A percentile compares a stretch with the other conserved stretches of the same genome.
phyloP scores from a whole-genome alignment of 2,113 vertebrate species.

The Lanius collurio region DNA sequence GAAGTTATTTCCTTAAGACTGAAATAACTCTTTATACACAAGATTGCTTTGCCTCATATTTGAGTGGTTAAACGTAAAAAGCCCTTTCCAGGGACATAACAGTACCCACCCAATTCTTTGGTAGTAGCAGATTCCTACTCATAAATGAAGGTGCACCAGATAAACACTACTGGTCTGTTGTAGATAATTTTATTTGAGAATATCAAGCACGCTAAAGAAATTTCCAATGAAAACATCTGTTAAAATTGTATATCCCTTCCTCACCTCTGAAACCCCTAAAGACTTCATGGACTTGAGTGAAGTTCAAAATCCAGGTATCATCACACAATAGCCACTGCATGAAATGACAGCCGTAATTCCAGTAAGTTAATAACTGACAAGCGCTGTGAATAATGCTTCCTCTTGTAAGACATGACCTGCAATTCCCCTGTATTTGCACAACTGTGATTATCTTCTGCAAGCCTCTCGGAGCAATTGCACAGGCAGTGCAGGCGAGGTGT shows the following conservation, averaged over 20 bases:
- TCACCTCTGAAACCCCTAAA: not conserved
- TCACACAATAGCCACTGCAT: not conserved
- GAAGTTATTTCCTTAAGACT: slow-evolving; percentile 41
- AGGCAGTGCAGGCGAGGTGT: slow-evolving; percentile 37
- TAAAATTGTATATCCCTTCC: not conserved
- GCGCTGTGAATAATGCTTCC: not conserved
- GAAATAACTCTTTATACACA: not conserved
- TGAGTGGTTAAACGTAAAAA: not conserved
- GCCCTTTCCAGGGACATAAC: not conserved
- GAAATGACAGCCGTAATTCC: slow-evolving; percentile 1
- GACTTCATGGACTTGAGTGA: not conserved
- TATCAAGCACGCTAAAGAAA: not conserved
- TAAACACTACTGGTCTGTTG: not conserved
- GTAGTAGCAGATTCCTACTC: not conserved
- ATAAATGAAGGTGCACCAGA: not conserved
- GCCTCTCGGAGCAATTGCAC: not conserved
- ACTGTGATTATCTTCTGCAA: not conserved
- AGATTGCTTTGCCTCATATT: not conserved
- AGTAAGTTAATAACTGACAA: slow-evolving; percentile 6
- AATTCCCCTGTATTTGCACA: not conserved
- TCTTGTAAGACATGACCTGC: not conserved
- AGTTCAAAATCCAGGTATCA: not conserved
- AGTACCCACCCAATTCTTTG: not conserved
- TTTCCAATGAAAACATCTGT: not conserved
- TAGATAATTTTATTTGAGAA: not conserved